Base-by-base conservation (phyloP, 2,888 invertebrate species). In the Notodonta dromedarius region DNA sequence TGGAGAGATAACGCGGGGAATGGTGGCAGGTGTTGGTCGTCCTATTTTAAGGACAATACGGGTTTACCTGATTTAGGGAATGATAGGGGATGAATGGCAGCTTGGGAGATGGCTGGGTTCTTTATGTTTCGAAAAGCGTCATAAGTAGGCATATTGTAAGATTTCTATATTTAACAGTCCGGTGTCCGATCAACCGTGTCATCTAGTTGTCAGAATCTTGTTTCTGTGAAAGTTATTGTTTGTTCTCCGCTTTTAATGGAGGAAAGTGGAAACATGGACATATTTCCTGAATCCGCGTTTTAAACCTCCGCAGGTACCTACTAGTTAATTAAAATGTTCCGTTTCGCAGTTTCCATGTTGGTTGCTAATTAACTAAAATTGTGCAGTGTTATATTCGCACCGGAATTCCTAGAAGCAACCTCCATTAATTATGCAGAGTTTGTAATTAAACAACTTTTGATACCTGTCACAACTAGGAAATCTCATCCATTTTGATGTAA, bases 1-100 rank as follows among this genome's bases (percentile, higher is more conserved):
- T 57, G 52, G 44, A 44, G 56, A 68, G 68, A 70, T 69, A 69
- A 70, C 67, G 67, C 64, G 65, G 65, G 61, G 60, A 62, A 44
- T 11, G 51, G 32, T 52, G 9, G 24, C 52, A 52, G 52, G 52
- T 52, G 52, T 52, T 32, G 52, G 32, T 13, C 32, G 52, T 52
- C 12, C 12, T 32, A 32, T 12, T 52, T 32, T 16, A 12, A 52
- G 32, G 52, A 32, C 52, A 52, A 50, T 16, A 50, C 50, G 50
- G 35, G n/a, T 12, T 52, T 52, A 52, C 52, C n/a, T 52, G 52
- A 12, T 52, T 50, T 16, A 13, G n/a, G 46, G 13, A 46, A 46
- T n/a, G 46, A n/a, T 46, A n/a, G n/a, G 13, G 46, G 46, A 46
- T 13, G 46, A 46, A n/a, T 46, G n/a, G 13, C 46, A 11, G n/a